Evolutionary conservation across 2,797 vertebrate species (phyloP), one percentile per base, ranked within the genome.

Genomic region (Myripristis jacobus): DNA sequence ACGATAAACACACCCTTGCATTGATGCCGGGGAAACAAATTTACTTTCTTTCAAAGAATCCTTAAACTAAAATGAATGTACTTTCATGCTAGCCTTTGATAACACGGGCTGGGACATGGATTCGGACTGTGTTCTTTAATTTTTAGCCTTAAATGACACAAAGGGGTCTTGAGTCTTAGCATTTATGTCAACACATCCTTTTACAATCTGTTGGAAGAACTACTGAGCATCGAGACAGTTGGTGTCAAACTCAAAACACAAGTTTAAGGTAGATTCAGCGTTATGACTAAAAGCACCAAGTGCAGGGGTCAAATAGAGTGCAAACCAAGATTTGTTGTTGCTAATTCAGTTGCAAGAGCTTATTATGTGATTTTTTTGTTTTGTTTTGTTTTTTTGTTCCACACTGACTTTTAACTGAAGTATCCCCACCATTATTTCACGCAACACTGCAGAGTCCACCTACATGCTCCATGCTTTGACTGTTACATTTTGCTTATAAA

Each of bases 31-130:
- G 66, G 66, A 63, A 57, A 70, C 54, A 80, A 75, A 78, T 74
- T 79, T 73, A 31, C 38, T 63, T 82, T 63, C 54, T 69, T 90
- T 87, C 27, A 72, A 70, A 53, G 38, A 53, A 38, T 70, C 75
- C 65, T 83, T 87, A 70, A 66, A 86, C 75, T 88, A 76, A 89
- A 90, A 72, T 82, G 93, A 95, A 94, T 95, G 94, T 95, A 94
- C 83, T 87, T 89, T 93, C 84, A 83, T 92, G 87, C 85, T 89
- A 85, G 89, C 90, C 92, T 92, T 93, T 89, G 83, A 85, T 84
- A 81, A 87, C 75, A 81, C 68, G 79, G 87, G 73, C 78, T 70
- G 62, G 63, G 73, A 85, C 75, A 84, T 77, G 74, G 79, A 79
- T 89, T 88, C 54, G 57, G 79, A 84, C 85, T 84, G 78, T 87